Conservation (phyloP, 2,113 vertebrate genomes). For the Pavo muticus region DNA sequence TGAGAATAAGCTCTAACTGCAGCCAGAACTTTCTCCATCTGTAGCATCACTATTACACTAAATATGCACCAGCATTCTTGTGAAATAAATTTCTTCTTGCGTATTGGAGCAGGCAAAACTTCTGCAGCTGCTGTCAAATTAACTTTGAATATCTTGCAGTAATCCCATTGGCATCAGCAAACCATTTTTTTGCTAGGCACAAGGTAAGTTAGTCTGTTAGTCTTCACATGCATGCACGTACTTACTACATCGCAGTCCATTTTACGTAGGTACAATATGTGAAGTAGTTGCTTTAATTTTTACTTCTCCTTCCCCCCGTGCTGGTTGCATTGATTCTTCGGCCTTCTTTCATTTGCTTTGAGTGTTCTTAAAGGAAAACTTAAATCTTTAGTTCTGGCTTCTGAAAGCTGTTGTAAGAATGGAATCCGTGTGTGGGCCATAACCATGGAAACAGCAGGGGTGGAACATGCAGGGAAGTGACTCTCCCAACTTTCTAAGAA, state of each 20-base stretch:
- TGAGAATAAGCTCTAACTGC: neutral
- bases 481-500: constrained; percentile 38
- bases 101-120: neutral
- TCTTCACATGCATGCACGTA: neutral
- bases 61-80: neutral
- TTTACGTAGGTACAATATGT: neutral
- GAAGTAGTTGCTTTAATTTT: neutral
- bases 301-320: rapidly evolving
- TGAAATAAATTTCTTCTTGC: neutral
- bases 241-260: rapidly evolving
- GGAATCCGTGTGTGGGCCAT: constrained; percentile 46
- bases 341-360: neutral
- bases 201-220: neutral
- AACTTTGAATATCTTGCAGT: rapidly evolving
- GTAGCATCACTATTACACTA: rapidly evolving
- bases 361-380: neutral
- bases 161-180: neutral
- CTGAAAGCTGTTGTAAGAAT: constrained; percentile 21
- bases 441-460: constrained; percentile 36
- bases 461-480: constrained; percentile 17
- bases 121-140: neutral
- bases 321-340: neutral
- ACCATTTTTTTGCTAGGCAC: neutral
- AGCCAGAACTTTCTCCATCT: neutral
- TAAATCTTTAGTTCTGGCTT: neutral